These are phyloP conservation scores for Epizoanthus ramosus DNA, from an alignment of 92 coral and sea anemone genomes.

Conservation along the genomic window DNA sequence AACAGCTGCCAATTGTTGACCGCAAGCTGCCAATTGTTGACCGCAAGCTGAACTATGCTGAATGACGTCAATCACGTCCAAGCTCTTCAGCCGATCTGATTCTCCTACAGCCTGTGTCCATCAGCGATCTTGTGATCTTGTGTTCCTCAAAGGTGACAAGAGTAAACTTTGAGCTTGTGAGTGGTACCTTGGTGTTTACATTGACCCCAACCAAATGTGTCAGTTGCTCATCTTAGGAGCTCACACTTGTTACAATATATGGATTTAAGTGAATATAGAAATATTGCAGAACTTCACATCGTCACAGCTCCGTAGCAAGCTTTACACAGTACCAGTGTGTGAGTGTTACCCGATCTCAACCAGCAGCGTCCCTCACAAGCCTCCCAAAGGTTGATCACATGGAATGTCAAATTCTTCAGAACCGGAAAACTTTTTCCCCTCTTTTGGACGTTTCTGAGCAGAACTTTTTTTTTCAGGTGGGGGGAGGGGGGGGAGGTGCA, in stretches of 20 bases:
- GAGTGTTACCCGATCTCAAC: conserved; percentile 34
- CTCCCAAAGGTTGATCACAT: too few species aligned
- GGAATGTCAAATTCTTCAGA: not conserved
- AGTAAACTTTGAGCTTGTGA: conserved; percentile 41
- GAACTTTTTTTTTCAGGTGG: too few species aligned
- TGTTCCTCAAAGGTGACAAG: conserved; percentile 50
- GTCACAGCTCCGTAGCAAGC: conserved; percentile 49
- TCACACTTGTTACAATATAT: too few species aligned
- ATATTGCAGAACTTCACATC: conserved; percentile 32
- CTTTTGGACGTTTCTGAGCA: too few species aligned
- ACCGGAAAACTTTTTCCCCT: too few species aligned
- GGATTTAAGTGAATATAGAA: too few species aligned
- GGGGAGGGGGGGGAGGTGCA: too few species aligned
- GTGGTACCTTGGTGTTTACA: conserved; percentile 27
- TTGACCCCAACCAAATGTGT: conserved; percentile 6
- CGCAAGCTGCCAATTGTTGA: too few species aligned
- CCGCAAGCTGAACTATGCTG: not conserved
- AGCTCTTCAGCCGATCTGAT: conserved; percentile 27
- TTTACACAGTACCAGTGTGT: conserved; percentile 34
- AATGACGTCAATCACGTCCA: conserved; percentile 17
- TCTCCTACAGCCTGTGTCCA: conserved; percentile 27
- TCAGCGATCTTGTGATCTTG: conserved; percentile 57
- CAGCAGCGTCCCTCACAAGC: not conserved
- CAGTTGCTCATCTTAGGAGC: too few species aligned
- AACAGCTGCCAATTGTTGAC: conserved; percentile 30